Evolutionary conservation across 2,797 vertebrate species (phyloP).

Genomic region (Cichlasoma orientale): DNA sequence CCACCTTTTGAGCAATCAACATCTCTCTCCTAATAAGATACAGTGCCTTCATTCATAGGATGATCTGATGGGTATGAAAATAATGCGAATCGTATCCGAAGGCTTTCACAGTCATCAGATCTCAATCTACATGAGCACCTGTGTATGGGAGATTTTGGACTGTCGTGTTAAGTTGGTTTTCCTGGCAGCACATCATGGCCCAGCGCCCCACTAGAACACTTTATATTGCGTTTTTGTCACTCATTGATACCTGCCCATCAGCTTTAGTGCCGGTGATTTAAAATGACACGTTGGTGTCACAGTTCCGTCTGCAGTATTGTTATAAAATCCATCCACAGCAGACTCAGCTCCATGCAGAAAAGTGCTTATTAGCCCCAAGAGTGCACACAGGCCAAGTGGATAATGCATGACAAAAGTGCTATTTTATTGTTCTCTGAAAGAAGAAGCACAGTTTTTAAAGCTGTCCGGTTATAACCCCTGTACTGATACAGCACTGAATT

Average conservation of each 20-base stretch:
- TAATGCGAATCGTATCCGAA: neutral
- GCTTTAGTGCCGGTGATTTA: constrained; percentile 5
- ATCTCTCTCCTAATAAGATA: rapidly evolving
- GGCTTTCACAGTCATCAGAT: neutral
- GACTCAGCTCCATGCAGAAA: neutral
- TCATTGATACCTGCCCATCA: neutral
- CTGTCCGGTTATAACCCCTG: neutral
- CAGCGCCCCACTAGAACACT: neutral
- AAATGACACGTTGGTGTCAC: neutral
- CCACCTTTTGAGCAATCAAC: neutral
- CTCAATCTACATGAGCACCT: neutral
- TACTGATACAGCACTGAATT: neutral
- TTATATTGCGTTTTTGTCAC: neutral
- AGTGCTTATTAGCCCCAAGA: constrained; percentile 11
- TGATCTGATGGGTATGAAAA: neutral
- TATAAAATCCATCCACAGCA: neutral
- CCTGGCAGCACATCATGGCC: neutral
- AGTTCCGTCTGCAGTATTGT: neutral
- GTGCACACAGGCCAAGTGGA: neutral
- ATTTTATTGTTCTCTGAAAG: neutral
- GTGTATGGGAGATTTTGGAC: neutral
- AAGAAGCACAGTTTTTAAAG: neutral
- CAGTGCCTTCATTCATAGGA: neutral
- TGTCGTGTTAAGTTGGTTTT: too few relatives aligned
- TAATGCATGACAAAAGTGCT: neutral